phyloP scores from a whole-genome alignment of 2,888 invertebrate species.

The Watsonalla cultraria region DNA sequence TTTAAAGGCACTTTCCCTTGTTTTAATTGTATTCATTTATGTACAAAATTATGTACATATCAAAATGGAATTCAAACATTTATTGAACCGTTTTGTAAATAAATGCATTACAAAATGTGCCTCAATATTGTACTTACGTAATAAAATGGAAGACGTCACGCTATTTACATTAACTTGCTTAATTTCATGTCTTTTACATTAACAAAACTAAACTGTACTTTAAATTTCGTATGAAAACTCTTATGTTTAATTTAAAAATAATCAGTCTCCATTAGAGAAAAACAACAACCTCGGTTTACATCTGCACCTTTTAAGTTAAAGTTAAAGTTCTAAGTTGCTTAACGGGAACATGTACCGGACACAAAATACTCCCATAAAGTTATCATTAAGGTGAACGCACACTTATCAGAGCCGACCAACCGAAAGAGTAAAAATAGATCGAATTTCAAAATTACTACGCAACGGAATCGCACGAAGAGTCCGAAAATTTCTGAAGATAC shows the following conservation, averaged over 20 bases:
- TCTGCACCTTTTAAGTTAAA: conserved; percentile 41
- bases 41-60: conserved; percentile 24
- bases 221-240: conserved; percentile 26
- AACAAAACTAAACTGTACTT: conserved; percentile 39
- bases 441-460: no score
- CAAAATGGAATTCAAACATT: conserved; percentile 20
- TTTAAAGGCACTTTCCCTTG: conserved; percentile 12
- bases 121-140: conserved; percentile 42
- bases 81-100: conserved; percentile 19
- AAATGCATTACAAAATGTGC: conserved; percentile 30
- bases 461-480: no score
- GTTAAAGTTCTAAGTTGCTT: conserved; percentile 5
- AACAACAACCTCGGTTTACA: conserved; percentile 50
- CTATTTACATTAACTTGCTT: conserved; percentile 45
- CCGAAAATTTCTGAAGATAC: no score
- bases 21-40: conserved; percentile 13
- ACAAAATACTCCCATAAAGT: conserved; percentile 9
- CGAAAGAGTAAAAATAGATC: no score
- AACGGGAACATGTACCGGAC: background rate
- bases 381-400: conserved; percentile 4
- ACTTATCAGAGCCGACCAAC: no score
- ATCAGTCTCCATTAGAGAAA: conserved; percentile 68
- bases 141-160: conserved; percentile 51
- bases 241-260: conserved; percentile 53
- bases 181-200: conserved; percentile 49